Evolutionary conservation across 2,888 invertebrate genomes (phyloP).

Genomic region (Chrysolina oricalcia): DNA sequence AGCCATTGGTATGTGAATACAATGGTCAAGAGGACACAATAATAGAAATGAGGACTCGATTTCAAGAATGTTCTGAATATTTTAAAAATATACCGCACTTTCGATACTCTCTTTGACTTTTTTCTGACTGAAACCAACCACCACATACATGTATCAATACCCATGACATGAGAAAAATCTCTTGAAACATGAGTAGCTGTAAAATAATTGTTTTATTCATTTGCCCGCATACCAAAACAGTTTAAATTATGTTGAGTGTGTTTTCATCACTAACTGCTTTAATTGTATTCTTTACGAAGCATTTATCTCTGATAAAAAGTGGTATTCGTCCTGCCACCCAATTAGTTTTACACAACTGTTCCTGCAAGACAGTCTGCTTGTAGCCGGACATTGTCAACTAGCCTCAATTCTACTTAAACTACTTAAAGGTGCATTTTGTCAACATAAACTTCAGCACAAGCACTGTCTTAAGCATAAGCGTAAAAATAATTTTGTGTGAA

Average conservation of each 20-base stretch:
- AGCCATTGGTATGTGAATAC: too few relatives aligned
- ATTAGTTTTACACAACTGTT: conserved; percentile 51
- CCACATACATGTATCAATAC: not conserved
- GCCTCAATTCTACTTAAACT: conserved; percentile 18
- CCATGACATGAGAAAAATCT: conserved; percentile 2
- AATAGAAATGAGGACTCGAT: too few relatives aligned
- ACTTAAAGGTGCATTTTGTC: too few relatives aligned
- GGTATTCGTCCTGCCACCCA: conserved; percentile 48
- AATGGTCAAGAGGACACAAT: too few relatives aligned
- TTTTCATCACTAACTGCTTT: conserved; percentile 47
- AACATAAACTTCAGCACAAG: too few relatives aligned
- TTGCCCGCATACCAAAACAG: conserved; percentile 44
- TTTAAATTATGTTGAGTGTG: conserved; percentile 47
- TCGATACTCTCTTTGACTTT: too few relatives aligned
- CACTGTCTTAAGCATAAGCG: too few relatives aligned
- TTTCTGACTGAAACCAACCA: not conserved
- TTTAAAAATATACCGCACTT: too few relatives aligned
- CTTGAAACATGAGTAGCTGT: conserved; percentile 22
- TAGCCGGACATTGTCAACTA: conserved; percentile 26
- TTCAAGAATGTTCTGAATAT: too few relatives aligned
- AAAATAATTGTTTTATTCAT: conserved; percentile 44
- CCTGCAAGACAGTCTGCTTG: conserved; percentile 32
- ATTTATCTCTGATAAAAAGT: conserved; percentile 46
- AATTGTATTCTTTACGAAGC: conserved; percentile 37
- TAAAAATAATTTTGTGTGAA: too few relatives aligned